Conservation (phyloP, 2,888 invertebrate species). For the Drosophila flavopinicola region DNA sequence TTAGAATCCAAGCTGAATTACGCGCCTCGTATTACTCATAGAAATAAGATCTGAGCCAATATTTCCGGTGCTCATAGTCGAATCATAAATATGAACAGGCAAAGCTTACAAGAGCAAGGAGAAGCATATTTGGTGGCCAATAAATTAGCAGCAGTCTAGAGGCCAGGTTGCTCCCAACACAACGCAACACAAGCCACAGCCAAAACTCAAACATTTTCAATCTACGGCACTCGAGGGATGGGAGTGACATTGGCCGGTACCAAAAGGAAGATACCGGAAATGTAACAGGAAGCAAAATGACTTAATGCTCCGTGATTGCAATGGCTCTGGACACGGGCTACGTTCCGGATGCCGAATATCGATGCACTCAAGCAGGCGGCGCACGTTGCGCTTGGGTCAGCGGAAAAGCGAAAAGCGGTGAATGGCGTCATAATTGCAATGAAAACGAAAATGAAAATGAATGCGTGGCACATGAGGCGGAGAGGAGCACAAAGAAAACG, state of each 20-base stretch:
- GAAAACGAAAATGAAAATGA: conserved; percentile 34
- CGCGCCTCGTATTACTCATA: no score
- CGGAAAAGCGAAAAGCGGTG: conserved; percentile 35
- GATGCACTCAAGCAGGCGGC: conserved; percentile 42
- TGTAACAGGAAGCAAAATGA: conserved; percentile 61
- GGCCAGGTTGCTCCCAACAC: neutral
- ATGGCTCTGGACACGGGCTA: conserved; percentile 4
- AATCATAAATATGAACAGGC: no score
- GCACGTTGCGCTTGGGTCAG: conserved; percentile 53
- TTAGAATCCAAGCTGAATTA: no score
- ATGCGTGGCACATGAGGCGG: conserved; percentile 29
- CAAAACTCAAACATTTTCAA: conserved; percentile 9
- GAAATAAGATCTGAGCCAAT: no score
- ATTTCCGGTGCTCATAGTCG: no score
- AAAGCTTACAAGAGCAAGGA: no score
- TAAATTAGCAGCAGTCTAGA: no score
- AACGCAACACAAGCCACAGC: neutral
- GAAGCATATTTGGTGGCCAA: no score
- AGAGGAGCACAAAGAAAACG: conserved; percentile 12
- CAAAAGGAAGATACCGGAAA: conserved; percentile 50
- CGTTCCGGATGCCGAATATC: conserved; percentile 15
- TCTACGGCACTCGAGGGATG: neutral
- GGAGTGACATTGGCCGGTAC: neutral
- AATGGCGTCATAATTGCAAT: conserved; percentile 58
- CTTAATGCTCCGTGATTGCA: conserved; percentile 53